Percentiles rank a stretch among this genome's conserved stretches.
Conservation (phyloP, 1,140 invertebrate genomes). For the Cyphomyrmex costatus region DNA sequence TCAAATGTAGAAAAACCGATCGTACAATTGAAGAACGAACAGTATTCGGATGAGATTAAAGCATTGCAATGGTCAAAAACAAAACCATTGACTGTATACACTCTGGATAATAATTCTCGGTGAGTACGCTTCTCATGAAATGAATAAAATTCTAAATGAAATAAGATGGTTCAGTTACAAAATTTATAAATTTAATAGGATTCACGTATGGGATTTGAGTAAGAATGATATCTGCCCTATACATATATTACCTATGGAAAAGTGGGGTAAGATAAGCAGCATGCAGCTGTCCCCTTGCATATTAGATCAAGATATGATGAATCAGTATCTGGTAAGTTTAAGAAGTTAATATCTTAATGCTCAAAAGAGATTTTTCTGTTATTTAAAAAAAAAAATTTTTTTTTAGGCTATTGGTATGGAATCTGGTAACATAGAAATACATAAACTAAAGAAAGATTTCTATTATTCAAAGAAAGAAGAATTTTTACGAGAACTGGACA, state of each 20-base stretch:
- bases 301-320: conserved; percentile 78
- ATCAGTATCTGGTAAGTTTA: conserved; percentile 83
- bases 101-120: conserved; percentile 87
- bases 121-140: conserved; percentile 70
- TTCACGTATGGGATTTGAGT: conserved; percentile 88
- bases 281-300: conserved; percentile 85
- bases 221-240: conserved; percentile 85
- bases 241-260: conserved; percentile 78
- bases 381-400: conserved; percentile 34
- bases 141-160: neutral
- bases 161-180: neutral
- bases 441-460: conserved; percentile 86
- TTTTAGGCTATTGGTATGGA: conserved; percentile 84
- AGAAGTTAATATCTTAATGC: neutral
- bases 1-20: conserved; percentile 86
- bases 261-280: conserved; percentile 78
- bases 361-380: conserved; percentile 9
- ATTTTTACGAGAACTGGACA: conserved; percentile 82
- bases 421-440: conserved; percentile 83
- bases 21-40: conserved; percentile 84
- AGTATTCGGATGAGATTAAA: conserved; percentile 81
- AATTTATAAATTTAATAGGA: conserved; percentile 73
- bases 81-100: conserved; percentile 88
- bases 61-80: conserved; percentile 88
- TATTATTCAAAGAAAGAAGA: conserved; percentile 84